Evolutionary conservation across 2,113 vertebrate species (phyloP).

Genomic region (Dendropsophus ebraccatus): DNA sequence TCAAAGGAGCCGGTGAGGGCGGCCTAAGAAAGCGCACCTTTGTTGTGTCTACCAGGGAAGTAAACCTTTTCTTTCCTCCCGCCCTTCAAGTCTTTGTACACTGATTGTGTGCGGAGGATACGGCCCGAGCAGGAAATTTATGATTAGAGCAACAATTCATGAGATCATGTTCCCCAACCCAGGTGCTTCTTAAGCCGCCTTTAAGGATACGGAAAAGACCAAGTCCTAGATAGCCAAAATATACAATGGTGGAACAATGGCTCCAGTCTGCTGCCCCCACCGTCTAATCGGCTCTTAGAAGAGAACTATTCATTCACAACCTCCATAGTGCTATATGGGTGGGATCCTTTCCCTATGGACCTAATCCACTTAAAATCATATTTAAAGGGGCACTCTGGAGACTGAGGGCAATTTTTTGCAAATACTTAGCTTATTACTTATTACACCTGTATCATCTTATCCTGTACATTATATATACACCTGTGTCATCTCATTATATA

Average conservation of each 20-base stretch:
- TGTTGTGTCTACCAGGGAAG: conserved; percentile 25
- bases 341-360: background rate
- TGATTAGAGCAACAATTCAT: conserved; percentile 31
- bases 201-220: conserved; percentile 26
- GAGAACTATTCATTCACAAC: background rate
- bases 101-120: conserved; percentile 13
- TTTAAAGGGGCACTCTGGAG: no score
- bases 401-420: no score
- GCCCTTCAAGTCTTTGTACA: conserved; percentile 49
- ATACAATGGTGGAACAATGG: conserved; percentile 27
- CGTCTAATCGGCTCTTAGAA: background rate
- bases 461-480: background rate
- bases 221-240: background rate
- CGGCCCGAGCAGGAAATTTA: conserved; percentile 39
- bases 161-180: conserved; percentile 38
- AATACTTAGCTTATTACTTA: no score
- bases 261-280: conserved; percentile 10
- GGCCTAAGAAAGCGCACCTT: conserved; percentile 44
- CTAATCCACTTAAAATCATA: background rate
- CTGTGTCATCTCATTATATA: no score
- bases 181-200: conserved; percentile 36
- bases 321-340: background rate
- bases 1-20: conserved; percentile 44
- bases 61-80: conserved; percentile 44
- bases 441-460: background rate